phyloP scores from a whole-genome alignment of 2,888 invertebrate species.

The Athalia cordata region DNA sequence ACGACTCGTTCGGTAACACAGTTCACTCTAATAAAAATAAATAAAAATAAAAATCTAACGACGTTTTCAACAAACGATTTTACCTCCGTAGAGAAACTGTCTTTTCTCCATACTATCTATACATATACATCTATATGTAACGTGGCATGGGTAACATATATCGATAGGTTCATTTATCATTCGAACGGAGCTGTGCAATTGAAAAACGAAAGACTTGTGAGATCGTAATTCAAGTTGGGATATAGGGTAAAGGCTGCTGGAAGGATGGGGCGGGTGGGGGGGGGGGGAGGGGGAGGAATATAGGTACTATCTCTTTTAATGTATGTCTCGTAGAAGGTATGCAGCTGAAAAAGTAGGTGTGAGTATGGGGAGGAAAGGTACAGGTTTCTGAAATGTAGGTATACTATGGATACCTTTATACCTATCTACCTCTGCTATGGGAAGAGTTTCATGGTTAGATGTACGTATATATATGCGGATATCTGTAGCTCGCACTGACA shows the following conservation, averaged over 20 bases:
- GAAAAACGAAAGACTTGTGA: conserved; percentile 39
- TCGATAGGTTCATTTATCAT: conserved; percentile 32
- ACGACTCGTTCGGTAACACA: neutral
- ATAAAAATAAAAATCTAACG: conserved; percentile 1
- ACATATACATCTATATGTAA: too few relatives aligned
- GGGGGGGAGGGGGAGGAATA: too few relatives aligned
- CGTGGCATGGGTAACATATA: too few relatives aligned
- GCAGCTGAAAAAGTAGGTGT: too few relatives aligned
- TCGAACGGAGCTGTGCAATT: conserved; percentile 28
- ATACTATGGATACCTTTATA: neutral
- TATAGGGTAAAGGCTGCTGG: conserved; percentile 22
- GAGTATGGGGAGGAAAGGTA: too few relatives aligned
- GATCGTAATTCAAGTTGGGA: conserved; percentile 36
- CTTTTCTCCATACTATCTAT: neutral
- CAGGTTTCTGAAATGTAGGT: neutral
- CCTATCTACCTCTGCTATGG: neutral
- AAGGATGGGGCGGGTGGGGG: too few relatives aligned
- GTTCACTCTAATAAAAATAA: neutral
- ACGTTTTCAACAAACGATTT: conserved; percentile 27
- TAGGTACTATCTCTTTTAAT: conserved; percentile 36
- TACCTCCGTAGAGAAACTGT: conserved; percentile 5
- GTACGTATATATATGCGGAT: neutral
- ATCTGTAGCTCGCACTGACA: neutral
- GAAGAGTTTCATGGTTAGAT: conserved; percentile 10
- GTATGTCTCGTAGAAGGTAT: conserved; percentile 1